A percentile compares a stretch with the other conserved stretches of the same genome.
phyloP scores from a whole-genome alignment of 2,113 vertebrate species.

The Paraplagusia blochii region DNA sequence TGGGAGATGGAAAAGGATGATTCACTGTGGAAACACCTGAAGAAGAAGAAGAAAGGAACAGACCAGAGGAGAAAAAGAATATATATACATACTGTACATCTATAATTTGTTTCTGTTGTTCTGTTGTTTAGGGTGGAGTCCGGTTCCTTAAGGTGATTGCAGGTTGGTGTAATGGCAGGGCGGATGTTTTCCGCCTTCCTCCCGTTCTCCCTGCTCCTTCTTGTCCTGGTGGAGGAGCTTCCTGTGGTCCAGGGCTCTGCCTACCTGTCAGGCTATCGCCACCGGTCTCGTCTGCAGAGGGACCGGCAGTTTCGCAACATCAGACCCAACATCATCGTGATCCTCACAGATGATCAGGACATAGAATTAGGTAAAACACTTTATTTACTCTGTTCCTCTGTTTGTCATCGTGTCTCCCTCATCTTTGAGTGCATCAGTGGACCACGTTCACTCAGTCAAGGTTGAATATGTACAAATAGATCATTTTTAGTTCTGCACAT shows the following conservation, averaged over 20 bases:
- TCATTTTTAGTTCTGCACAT: too few relatives aligned
- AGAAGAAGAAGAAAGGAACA: too few relatives aligned
- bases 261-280: slow-evolving; percentile 84
- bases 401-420: too few relatives aligned
- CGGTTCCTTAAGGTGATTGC: slow-evolving; percentile 36
- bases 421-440: too few relatives aligned
- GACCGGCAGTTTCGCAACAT: slow-evolving; percentile 85
- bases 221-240: slow-evolving; percentile 55
- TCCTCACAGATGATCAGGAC: slow-evolving; percentile 97
- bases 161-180: slow-evolving; percentile 60
- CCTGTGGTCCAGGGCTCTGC: slow-evolving; percentile 72
- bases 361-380: slow-evolving; percentile 91
- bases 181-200: slow-evolving; percentile 71
- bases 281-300: slow-evolving; percentile 85
- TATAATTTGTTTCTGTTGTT: slow-evolving; percentile 18
- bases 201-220: slow-evolving; percentile 60
- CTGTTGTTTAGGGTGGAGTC: slow-evolving; percentile 46
- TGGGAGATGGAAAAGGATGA: too few relatives aligned
- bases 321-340: slow-evolving; percentile 94
- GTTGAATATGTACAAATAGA: too few relatives aligned
- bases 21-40: too few relatives aligned
- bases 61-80: too few relatives aligned
- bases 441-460: too few relatives aligned
- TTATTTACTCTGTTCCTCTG: not conserved
- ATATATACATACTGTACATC: slow-evolving; percentile 21